Percentiles rank a stretch among this genome's conserved stretches.
phyloP scores from a whole-genome alignment of 1,140 invertebrate genomes.

The Acarapis woodi region DNA sequence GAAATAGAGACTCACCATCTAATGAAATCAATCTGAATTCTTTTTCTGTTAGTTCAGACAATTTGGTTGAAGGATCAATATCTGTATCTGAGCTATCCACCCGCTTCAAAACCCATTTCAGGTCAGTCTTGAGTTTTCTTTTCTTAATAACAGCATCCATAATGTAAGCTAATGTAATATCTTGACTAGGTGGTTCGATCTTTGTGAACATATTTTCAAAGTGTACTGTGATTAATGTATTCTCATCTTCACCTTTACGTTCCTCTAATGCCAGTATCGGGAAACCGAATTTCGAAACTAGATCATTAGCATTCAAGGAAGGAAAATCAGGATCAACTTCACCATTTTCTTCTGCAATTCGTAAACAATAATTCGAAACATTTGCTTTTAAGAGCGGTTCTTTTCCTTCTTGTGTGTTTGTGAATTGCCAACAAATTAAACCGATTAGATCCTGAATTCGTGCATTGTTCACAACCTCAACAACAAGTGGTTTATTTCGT shows the following conservation, averaged over 20 bases:
- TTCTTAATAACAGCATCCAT: constrained; percentile 19
- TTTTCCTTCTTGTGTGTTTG: constrained; percentile 9
- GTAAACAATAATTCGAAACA: constrained; percentile 36
- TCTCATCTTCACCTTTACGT: constrained; percentile 12
- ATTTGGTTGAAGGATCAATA: constrained; percentile 17
- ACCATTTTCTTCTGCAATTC: constrained; percentile 86
- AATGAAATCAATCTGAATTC: constrained; percentile 19
- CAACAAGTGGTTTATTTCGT: constrained; percentile 47
- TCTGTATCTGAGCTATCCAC: constrained; percentile 18
- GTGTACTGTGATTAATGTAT: constrained; percentile 14
- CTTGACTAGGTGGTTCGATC: constrained; percentile 17
- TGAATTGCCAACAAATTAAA: constrained; percentile 43
- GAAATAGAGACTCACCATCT: constrained; percentile 18
- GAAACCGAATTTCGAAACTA: constrained; percentile 73
- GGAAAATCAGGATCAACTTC: constrained; percentile 81
- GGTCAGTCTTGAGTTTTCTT: constrained; percentile 12
- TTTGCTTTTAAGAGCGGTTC: not conserved
- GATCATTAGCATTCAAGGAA: constrained; percentile 51
- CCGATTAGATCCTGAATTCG: constrained; percentile 78
- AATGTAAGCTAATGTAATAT: constrained; percentile 18
- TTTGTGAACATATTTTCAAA: constrained; percentile 20
- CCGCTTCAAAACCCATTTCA: constrained; percentile 20
- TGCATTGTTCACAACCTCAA: constrained; percentile 44
- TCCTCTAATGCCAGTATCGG: constrained; percentile 57
- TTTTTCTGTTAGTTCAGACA: constrained; percentile 17